Conservation (phyloP, 2,113 vertebrate genomes). For the Sisor rabdophorus region DNA sequence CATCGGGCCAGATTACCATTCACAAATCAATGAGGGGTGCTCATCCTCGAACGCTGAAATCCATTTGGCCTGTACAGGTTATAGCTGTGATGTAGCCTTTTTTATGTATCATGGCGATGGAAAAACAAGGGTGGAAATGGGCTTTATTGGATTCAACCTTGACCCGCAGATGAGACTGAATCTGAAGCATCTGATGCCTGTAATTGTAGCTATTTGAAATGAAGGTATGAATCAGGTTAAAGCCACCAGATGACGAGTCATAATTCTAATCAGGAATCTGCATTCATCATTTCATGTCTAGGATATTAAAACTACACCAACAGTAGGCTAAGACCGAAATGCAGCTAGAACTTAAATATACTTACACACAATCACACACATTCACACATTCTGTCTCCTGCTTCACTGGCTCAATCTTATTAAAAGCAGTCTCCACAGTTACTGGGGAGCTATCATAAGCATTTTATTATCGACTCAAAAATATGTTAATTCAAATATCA, state of each 20-base stretch:
- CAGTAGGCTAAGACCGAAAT: constrained; percentile 32
- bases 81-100: constrained; percentile 27
- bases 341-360: constrained; percentile 25
- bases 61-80: constrained; percentile 21
- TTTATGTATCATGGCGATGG: background rate
- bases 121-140: constrained; percentile 11
- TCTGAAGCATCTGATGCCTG: background rate
- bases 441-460: constrained; percentile 72
- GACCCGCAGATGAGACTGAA: constrained; percentile 22
- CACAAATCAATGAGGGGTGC: constrained; percentile 68
- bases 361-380: constrained; percentile 33
- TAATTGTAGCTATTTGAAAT: constrained; percentile 39
- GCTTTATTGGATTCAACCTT: background rate
- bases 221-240: constrained; percentile 31
- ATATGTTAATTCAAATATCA: constrained; percentile 80
- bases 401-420: constrained; percentile 72
- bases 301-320: constrained; percentile 37
- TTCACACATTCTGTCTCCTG: constrained; percentile 53
- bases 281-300: constrained; percentile 39
- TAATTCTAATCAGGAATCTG: constrained; percentile 43
- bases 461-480: constrained; percentile 77
- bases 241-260: constrained; percentile 7
- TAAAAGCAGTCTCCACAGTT: constrained; percentile 73
- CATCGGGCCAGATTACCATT: constrained; percentile 68
- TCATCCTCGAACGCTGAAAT: constrained; percentile 61